Conservation (phyloP, 2,113 vertebrate species). For the Agelaius phoeniceus region DNA sequence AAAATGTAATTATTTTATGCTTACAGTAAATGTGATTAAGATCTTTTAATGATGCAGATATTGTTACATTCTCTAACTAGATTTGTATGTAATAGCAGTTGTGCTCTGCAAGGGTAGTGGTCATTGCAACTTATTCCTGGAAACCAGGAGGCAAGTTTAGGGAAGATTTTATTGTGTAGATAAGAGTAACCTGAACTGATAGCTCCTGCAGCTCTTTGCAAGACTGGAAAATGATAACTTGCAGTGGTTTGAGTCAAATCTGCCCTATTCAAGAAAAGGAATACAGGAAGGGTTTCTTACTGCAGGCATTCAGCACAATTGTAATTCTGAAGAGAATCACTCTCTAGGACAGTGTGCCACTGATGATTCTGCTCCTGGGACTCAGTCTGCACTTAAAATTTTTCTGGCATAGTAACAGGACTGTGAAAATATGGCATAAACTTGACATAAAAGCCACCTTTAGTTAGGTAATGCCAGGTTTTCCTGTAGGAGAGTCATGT, state of each 20-base stretch:
- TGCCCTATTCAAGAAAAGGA: background rate
- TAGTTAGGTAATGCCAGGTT: background rate
- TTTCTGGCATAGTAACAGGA: background rate
- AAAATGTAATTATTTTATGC: slow-evolving; percentile 31
- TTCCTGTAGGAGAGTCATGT: background rate
- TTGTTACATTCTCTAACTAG: background rate
- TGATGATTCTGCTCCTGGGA: background rate
- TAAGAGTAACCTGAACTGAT: background rate
- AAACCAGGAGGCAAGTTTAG: background rate
- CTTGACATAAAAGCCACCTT: background rate
- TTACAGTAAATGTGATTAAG: slow-evolving; percentile 24
- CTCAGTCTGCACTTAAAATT: background rate
- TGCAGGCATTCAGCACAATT: background rate
- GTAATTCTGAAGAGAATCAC: background rate
- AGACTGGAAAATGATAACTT: background rate
- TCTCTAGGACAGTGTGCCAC: background rate
- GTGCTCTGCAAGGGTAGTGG: background rate
- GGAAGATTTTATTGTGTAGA: background rate
- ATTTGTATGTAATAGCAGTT: background rate
- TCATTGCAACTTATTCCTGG: background rate
- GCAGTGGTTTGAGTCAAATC: background rate
- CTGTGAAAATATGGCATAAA: background rate
- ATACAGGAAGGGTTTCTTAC: background rate
- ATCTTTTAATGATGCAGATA: slow-evolving; percentile 1
- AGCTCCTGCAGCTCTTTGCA: background rate